Evolutionary conservation across 1,140 invertebrate species (phyloP), one percentile per base, ranked within the genome.

Genomic region (Bactericera cockerelli): DNA sequence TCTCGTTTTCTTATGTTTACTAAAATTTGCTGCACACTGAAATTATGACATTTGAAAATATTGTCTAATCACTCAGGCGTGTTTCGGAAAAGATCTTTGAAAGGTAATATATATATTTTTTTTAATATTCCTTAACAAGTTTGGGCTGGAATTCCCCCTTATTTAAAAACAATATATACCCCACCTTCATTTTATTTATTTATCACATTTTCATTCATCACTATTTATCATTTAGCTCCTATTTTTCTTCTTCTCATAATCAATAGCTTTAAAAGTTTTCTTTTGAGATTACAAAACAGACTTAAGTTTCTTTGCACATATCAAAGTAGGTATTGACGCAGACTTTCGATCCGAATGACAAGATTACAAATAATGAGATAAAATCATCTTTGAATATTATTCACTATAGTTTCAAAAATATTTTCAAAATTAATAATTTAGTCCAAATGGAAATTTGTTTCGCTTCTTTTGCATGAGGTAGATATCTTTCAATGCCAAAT

Each of bases 11-110:
- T 25, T 56, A 26, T 56, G 55, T 25, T 25, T 56, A 3, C 26
- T 56, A 25, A 56, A 26, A 22, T 6, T 28, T 26, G 26, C 55
- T 26, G 26, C 55, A 56, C 22, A 56, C n/a, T 26, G 26, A 56
- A 56, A 56, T 24, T 56, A n/a, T 56, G n/a, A 56, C 14, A 49
- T 49, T 49, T 49, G 66, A 65, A 68, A 66, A 67, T 66, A 66
- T 65, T 67, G 65, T 63, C 49, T 63, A 62, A 61, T 59, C 28
- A 31, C 24, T 71, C 76, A 88, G 84, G 85, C 79, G 83, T 87
- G 81, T 88, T 87, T 86, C 84, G 85, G 83, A 88, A 88, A 87
- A 85, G 85, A 84, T 87, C 84, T 80, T 83, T 87, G 81, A 86
- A 63, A 66, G 65, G 65, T 66, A 66, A 63, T 56, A n/a, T 4